Evolutionary conservation across 1,140 invertebrate genomes (phyloP).

Genomic region (Sitophilus oryzae): DNA sequence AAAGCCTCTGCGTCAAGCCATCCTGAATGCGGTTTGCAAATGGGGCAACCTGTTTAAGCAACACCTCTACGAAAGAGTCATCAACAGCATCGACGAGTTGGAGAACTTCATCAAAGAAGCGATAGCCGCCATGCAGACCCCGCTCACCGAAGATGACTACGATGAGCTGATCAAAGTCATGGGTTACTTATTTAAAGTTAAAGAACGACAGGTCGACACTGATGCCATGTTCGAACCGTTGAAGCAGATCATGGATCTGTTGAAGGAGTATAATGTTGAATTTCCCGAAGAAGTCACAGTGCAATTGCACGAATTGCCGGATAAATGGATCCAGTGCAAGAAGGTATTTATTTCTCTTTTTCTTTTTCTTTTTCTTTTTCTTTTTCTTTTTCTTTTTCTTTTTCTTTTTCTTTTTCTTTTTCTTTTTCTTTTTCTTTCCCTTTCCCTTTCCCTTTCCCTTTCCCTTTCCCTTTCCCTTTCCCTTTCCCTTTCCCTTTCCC

Average conservation of each 20-base stretch:
- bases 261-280: slow-evolving; percentile 68
- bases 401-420: neutral
- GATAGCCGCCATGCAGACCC: slow-evolving; percentile 49
- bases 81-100: slow-evolving; percentile 55
- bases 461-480: too few species aligned
- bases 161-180: slow-evolving; percentile 56
- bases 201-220: slow-evolving; percentile 52
- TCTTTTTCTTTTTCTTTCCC: too few species aligned
- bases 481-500: too few species aligned
- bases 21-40: slow-evolving; percentile 84
- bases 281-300: slow-evolving; percentile 60
- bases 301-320: slow-evolving; percentile 68
- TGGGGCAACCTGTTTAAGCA: slow-evolving; percentile 96
- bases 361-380: neutral
- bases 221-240: slow-evolving; percentile 77
- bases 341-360: slow-evolving; percentile 48
- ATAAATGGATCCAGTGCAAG: slow-evolving; percentile 83
- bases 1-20: slow-evolving; percentile 80
- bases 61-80: slow-evolving; percentile 85
- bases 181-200: slow-evolving; percentile 56
- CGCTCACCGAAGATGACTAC: slow-evolving; percentile 56
- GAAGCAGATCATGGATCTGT: slow-evolving; percentile 67
- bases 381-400: neutral
- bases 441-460: too few species aligned
- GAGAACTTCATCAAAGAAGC: slow-evolving; percentile 57